These are phyloP conservation scores for Eupithecia dodoneata DNA, from an alignment of 2,888 invertebrate species.

Conservation along the genomic window DNA sequence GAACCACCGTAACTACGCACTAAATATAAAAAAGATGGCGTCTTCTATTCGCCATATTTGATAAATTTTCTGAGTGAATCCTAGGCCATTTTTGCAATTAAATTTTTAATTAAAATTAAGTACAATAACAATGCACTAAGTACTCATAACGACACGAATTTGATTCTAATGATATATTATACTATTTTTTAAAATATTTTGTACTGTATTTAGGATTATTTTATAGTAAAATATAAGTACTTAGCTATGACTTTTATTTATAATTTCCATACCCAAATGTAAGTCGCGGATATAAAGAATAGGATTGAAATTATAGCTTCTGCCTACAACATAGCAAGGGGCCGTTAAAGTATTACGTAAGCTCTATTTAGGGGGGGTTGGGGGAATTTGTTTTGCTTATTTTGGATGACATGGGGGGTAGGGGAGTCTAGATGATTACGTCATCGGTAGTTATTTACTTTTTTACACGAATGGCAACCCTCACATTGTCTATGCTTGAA, in stretches of 20 bases:
- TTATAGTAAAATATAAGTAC: constrained; percentile 4
- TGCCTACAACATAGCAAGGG: no score
- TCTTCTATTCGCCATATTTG: background rate
- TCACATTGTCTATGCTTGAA: no score
- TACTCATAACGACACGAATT: constrained; percentile 8
- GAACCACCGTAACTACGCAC: background rate
- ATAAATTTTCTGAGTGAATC: background rate
- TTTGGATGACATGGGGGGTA: no score
- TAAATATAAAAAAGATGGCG: background rate
- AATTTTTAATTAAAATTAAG: background rate
- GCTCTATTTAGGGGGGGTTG: no score
- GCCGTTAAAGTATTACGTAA: no score
- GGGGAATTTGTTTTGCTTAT: no score
- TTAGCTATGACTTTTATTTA: background rate
- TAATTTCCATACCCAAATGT: background rate
- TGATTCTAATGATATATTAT: constrained; percentile 4
- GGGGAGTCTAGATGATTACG: no score
- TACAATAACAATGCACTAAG: constrained; percentile 15
- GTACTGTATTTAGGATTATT: background rate
- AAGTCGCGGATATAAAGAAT: background rate
- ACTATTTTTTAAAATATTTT: background rate
- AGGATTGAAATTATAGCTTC: no score
- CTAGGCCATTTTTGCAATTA: background rate
- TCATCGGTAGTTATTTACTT: no score
- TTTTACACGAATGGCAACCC: no score